Percentiles rank a stretch among this genome's conserved stretches.
These are phyloP conservation scores for Sturnus vulgaris DNA, from an alignment of 2,113 vertebrate genomes.

Conservation along the genomic window DNA sequence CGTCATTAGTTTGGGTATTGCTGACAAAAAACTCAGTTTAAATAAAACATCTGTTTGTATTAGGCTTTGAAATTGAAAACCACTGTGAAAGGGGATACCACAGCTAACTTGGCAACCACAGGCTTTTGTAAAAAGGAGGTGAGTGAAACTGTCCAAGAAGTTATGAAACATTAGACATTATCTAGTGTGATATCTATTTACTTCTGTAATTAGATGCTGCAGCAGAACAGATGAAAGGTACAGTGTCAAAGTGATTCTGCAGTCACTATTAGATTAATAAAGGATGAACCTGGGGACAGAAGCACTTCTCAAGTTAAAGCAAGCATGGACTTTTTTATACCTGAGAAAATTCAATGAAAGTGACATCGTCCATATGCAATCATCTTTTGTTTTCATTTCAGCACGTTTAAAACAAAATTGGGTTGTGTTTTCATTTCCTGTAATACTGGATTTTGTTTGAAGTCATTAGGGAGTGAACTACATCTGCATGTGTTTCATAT, in stretches of 20 bases:
- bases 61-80: slow-evolving; percentile 97
- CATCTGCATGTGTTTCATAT: not conserved
- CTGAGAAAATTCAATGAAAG: not conserved
- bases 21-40: not conserved
- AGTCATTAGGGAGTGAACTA: not conserved
- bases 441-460: not conserved
- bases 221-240: not conserved
- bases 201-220: not conserved
- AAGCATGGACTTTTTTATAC: not conserved
- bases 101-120: slow-evolving; percentile 85
- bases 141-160: slow-evolving; percentile 38
- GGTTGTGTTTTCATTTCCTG: not conserved
- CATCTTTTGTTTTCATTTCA: not conserved
- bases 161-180: not conserved
- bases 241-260: not conserved
- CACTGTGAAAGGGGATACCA: slow-evolving; percentile 89
- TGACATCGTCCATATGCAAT: not conserved
- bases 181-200: not conserved
- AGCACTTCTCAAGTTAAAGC: not conserved
- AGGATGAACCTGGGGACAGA: not conserved
- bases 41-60: slow-evolving; percentile 40
- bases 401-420: not conserved
- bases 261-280: not conserved
- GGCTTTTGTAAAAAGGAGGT: slow-evolving; percentile 95
- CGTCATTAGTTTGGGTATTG: not conserved